Evolutionary conservation across 2,888 invertebrate species (phyloP).

Genomic region (Nebria salina): DNA sequence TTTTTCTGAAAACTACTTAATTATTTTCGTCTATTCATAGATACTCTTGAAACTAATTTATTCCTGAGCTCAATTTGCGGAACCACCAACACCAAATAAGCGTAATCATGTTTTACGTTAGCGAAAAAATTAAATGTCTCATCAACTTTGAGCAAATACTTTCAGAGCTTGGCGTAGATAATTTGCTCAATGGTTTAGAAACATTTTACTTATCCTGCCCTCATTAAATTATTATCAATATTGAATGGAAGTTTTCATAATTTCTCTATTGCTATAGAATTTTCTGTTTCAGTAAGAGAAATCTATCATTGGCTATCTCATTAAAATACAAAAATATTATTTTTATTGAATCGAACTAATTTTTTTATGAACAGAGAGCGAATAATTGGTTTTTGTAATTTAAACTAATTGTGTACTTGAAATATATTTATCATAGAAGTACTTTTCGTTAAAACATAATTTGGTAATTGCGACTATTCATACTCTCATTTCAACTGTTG

Average conservation of each 20-base stretch:
- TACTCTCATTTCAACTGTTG: too few relatives aligned
- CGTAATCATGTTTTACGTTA: not conserved
- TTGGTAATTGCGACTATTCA: too few relatives aligned
- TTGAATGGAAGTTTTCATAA: not conserved
- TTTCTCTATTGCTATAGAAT: not conserved
- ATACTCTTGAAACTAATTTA: not conserved
- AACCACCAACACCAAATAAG: not conserved
- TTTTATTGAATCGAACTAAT: constrained; percentile 16
- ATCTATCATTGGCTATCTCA: too few relatives aligned
- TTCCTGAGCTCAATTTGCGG: not conserved
- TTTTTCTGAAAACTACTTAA: constrained; percentile 28
- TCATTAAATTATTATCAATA: not conserved
- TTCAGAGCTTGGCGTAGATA: not conserved
- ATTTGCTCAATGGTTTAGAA: not conserved
- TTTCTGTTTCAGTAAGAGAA: too few relatives aligned
- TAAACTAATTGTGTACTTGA: constrained; percentile 18
- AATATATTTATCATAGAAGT: too few relatives aligned
- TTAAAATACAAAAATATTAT: too few relatives aligned
- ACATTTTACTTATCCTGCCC: not conserved
- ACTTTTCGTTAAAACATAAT: too few relatives aligned
- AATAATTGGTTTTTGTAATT: constrained; percentile 32
- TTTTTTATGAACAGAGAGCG: constrained; percentile 28
- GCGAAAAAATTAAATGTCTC: not conserved
- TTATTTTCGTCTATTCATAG: not conserved
- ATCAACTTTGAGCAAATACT: not conserved